Conservation (phyloP, 2,888 invertebrate genomes). For the Dendrolimus houi region DNA sequence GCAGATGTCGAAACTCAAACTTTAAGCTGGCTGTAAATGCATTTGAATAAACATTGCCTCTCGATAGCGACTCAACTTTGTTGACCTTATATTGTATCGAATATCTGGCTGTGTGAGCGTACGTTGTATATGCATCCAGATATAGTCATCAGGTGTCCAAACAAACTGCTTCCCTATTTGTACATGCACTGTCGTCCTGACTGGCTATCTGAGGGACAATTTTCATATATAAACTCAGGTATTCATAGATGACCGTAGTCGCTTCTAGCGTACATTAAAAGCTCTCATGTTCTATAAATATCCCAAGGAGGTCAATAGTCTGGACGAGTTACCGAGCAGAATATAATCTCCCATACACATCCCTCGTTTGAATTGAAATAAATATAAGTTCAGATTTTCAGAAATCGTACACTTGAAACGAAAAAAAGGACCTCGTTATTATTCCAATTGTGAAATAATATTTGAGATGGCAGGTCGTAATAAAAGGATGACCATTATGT, state of each 20-base stretch:
- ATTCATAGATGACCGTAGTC: conserved; percentile 11
- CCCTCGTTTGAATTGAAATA: neutral
- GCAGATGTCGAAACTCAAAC: conserved; percentile 71
- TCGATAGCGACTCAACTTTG: conserved; percentile 61
- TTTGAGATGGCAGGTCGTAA: conserved; percentile 28
- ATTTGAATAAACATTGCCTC: conserved; percentile 70
- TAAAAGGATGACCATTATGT: conserved; percentile 38
- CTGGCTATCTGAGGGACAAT: neutral
- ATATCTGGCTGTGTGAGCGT: conserved; percentile 39
- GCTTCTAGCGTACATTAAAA: conserved; percentile 3
- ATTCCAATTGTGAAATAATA: conserved; percentile 24
- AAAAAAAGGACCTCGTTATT: conserved; percentile 33
- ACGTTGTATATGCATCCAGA: conserved; percentile 27
- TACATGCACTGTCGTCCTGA: conserved; percentile 7
- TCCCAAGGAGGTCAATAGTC: neutral
- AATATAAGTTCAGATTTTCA: no score
- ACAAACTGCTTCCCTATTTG: conserved; percentile 21
- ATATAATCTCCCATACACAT: neutral
- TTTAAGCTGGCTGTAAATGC: conserved; percentile 59
- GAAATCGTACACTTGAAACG: conserved; percentile 5
- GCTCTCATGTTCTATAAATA: neutral
- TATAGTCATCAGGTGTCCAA: conserved; percentile 63
- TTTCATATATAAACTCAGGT: neutral
- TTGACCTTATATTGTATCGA: conserved; percentile 64
- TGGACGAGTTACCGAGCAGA: neutral